Conservation (phyloP, 2,113 vertebrate species). For the Synchiropus splendidus region DNA sequence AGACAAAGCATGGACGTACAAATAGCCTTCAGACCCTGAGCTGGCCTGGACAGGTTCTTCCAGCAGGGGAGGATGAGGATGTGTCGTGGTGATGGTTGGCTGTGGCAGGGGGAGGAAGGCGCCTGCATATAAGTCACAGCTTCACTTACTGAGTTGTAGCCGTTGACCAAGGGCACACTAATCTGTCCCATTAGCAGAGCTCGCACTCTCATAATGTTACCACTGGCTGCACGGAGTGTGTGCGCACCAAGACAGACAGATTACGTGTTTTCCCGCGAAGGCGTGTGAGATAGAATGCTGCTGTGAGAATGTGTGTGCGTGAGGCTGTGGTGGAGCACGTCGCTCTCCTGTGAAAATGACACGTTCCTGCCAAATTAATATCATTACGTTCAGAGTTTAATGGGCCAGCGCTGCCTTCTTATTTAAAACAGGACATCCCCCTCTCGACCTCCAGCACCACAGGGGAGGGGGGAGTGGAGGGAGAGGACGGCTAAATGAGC, state of each 20-base stretch:
- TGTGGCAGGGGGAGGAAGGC: slow-evolving; percentile 8
- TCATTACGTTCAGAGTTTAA: slow-evolving; percentile 91
- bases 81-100: slow-evolving; percentile 1
- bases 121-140: slow-evolving; percentile 72
- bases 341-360: slow-evolving; percentile 99
- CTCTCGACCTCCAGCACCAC: slow-evolving; percentile 54
- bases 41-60: too few relatives aligned
- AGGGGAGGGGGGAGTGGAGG: slow-evolving; percentile 2
- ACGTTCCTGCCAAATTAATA: slow-evolving; percentile 97
- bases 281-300: too few relatives aligned
- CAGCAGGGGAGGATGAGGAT: too few relatives aligned
- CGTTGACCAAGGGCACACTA: slow-evolving; percentile 97
- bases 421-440: slow-evolving; percentile 71
- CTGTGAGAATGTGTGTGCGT: slow-evolving; percentile 2
- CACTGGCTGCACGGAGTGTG: slow-evolving; percentile 80
- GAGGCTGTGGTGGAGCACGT: slow-evolving; percentile 74
- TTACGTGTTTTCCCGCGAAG: too few relatives aligned
- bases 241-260: too few relatives aligned
- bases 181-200: slow-evolving; percentile 97
- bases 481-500: slow-evolving; percentile 21
- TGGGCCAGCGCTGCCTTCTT: slow-evolving; percentile 78
- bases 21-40: too few relatives aligned
- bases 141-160: slow-evolving; percentile 78
- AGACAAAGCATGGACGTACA: too few relatives aligned
- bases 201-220: slow-evolving; percentile 99